A percentile compares a stretch with the other conserved stretches of the same genome.
Conservation (phyloP, 2,797 vertebrate genomes). For the Crocidura indochinensis region DNA sequence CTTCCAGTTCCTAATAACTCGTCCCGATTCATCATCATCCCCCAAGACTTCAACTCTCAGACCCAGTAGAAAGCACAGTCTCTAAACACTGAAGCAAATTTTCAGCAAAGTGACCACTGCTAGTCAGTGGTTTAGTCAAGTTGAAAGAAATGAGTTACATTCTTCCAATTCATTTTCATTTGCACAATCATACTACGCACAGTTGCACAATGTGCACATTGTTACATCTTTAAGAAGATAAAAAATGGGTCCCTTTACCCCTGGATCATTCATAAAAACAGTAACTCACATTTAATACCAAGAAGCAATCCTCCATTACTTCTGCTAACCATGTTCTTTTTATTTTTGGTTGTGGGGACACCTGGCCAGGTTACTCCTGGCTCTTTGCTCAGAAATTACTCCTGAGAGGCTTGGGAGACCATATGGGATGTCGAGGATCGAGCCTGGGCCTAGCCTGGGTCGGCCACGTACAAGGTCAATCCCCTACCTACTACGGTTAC, state of each 20-base stretch:
- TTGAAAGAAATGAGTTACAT: background rate
- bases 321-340: background rate
- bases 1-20: slow-evolving; percentile 42
- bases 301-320: background rate
- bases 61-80: background rate
- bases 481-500: no score
- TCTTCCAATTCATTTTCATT: slow-evolving; percentile 50
- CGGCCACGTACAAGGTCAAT: no score
- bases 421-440: no score
- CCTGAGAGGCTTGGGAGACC: no score
- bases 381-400: no score
- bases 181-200: background rate
- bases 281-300: background rate
- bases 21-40: slow-evolving; percentile 20
- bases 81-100: background rate
- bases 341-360: no score
- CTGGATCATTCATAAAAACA: slow-evolving; percentile 18
- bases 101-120: background rate
- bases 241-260: background rate
- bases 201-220: background rate
- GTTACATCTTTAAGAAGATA: background rate
- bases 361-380: no score
- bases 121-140: slow-evolving; percentile 12
- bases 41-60: background rate
- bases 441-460: no score